These are phyloP conservation scores for Junonia oenone DNA, from an alignment of 2,888 invertebrate genomes.

Conservation along the genomic window DNA sequence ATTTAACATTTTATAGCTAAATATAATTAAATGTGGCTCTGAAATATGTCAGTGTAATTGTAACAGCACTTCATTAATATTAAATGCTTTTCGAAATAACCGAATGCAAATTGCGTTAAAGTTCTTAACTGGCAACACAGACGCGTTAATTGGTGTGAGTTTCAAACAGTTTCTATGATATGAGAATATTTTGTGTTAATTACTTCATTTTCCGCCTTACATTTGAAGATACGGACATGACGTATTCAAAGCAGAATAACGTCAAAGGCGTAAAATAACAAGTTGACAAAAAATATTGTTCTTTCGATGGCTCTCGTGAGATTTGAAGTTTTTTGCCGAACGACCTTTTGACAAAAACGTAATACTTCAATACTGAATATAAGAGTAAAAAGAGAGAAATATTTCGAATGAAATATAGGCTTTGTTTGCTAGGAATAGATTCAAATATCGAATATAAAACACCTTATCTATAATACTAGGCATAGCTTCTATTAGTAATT, in stretches of 20 bases:
- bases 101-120: not conserved
- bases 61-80: too few species aligned
- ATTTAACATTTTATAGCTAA: too few species aligned
- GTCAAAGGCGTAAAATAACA: not conserved
- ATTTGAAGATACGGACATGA: not conserved
- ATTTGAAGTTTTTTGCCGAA: not conserved
- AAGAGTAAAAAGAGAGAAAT: not conserved
- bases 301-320: not conserved
- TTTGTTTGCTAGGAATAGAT: too few species aligned
- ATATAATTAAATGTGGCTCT: too few species aligned
- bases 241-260: not conserved
- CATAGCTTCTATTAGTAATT: too few species aligned
- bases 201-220: not conserved
- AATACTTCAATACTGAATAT: not conserved
- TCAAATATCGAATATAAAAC: too few species aligned
- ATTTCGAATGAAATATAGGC: not conserved
- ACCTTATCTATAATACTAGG: too few species aligned
- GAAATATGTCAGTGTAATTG: not conserved
- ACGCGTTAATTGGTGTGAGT: not conserved
- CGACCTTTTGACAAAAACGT: too few species aligned
- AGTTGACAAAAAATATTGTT: not conserved
- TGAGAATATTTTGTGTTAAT: not conserved
- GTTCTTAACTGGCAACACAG: not conserved
- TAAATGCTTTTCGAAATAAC: not conserved
- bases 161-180: not conserved